Percentiles rank a stretch among this genome's conserved stretches.
Evolutionary conservation across 2,797 vertebrate genomes (phyloP).

Genomic region (Chrosomus eos): DNA sequence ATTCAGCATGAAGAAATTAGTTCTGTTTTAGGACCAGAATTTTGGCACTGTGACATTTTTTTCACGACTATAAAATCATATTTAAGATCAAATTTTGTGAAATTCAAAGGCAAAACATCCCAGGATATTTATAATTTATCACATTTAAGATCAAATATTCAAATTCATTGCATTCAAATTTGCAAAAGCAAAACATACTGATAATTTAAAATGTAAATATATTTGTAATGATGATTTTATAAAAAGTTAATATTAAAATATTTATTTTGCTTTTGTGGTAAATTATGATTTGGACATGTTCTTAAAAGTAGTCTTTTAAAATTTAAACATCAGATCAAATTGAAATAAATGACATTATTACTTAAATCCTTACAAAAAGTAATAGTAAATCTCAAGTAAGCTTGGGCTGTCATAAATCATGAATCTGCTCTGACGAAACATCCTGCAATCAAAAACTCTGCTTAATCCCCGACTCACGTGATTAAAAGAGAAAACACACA

Average conservation of each 20-base stretch:
- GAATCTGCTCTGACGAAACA: slow-evolving; percentile 2
- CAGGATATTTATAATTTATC: no score
- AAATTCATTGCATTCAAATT: neutral
- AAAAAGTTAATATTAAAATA: neutral
- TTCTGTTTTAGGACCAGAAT: neutral
- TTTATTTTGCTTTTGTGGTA: neutral
- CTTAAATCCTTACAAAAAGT: neutral
- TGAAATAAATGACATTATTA: neutral
- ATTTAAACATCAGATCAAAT: neutral
- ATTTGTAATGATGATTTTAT: neutral
- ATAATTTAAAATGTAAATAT: neutral
- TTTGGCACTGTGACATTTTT: neutral
- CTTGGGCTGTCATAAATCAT: no score
- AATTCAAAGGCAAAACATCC: no score
- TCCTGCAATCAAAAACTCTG: neutral
- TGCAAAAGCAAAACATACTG: neutral
- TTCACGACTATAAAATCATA: neutral
- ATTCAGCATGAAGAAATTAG: neutral
- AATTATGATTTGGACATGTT: neutral
- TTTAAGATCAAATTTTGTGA: neutral
- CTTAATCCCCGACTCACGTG: no score
- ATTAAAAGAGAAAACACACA: neutral
- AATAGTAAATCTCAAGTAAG: neutral
- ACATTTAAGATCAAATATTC: neutral
- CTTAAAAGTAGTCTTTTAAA: neutral